These are phyloP conservation scores for Athrips mouffetella DNA, from an alignment of 2,888 invertebrate species.

Conservation along the genomic window DNA sequence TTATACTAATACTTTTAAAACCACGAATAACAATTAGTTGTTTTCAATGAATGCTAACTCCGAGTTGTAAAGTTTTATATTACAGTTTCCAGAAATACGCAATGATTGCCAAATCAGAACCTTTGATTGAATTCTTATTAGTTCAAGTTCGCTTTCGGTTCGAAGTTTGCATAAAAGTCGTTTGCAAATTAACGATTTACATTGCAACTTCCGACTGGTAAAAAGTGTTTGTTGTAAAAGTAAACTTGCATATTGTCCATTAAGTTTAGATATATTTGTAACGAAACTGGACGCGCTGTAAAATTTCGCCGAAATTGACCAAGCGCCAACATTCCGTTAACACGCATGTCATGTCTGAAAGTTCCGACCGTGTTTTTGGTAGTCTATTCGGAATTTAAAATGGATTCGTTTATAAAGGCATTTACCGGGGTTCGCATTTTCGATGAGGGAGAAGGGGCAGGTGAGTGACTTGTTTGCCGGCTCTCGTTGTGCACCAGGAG, in stretches of 20 bases:
- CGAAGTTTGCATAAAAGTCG: slow-evolving; percentile 66
- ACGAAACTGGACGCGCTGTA: slow-evolving; percentile 45
- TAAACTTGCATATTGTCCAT: slow-evolving; percentile 14
- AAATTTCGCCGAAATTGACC: slow-evolving; percentile 60
- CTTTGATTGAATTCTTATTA: slow-evolving; percentile 75
- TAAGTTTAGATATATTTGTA: slow-evolving; percentile 44
- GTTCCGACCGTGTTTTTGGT: slow-evolving; percentile 67
- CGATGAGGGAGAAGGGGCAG: slow-evolving; percentile 69
- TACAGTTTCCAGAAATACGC: slow-evolving; percentile 61
- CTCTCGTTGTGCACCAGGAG: slow-evolving; percentile 56
- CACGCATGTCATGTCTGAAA: slow-evolving; percentile 73
- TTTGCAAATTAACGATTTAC: slow-evolving; percentile 59
- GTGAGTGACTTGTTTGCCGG: slow-evolving; percentile 77
- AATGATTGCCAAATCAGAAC: slow-evolving; percentile 68
- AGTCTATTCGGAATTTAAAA: slow-evolving; percentile 72
- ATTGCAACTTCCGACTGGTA: no score
- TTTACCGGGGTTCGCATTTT: slow-evolving; percentile 70
- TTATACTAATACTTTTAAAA: slow-evolving; percentile 55
- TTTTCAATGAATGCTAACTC: slow-evolving; percentile 70
- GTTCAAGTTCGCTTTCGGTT: slow-evolving; percentile 62
- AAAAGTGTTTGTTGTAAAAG: background rate
- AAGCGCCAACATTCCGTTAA: slow-evolving; percentile 65
- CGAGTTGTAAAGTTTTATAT: slow-evolving; percentile 66
- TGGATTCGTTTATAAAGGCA: slow-evolving; percentile 73
- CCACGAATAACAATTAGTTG: slow-evolving; percentile 63